These are phyloP conservation scores for Electrophaes corylata DNA, from an alignment of 2,888 invertebrate genomes.

Conservation along the genomic window DNA sequence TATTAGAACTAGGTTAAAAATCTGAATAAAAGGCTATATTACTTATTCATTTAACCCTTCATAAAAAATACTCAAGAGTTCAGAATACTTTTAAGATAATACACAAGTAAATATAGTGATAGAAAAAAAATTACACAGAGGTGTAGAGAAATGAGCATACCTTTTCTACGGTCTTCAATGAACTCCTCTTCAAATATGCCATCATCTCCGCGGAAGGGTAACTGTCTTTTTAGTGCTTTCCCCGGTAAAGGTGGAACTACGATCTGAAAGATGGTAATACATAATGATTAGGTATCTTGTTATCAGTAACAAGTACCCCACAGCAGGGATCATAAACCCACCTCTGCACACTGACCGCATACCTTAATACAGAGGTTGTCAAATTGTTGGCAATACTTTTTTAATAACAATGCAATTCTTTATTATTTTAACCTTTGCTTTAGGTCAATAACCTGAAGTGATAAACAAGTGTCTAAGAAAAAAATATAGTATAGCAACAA, in stretches of 20 bases:
- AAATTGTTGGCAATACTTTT: too few species aligned
- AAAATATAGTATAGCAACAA: slow-evolving; percentile 11
- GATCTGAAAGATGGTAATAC: slow-evolving; percentile 86
- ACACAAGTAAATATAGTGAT: too few species aligned
- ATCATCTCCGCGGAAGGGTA: slow-evolving; percentile 99
- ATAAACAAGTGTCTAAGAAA: slow-evolving; percentile 1
- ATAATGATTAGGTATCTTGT: neutral
- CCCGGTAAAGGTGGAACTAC: slow-evolving; percentile 99
- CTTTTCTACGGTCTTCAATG: slow-evolving; percentile 99
- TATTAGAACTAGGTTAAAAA: too few species aligned
- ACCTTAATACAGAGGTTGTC: too few species aligned
- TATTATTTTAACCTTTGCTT: neutral
- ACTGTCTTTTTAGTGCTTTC: slow-evolving; percentile 98
- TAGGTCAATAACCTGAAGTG: slow-evolving; percentile 16
- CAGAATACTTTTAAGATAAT: too few species aligned
- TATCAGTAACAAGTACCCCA: too few species aligned
- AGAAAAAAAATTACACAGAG: too few species aligned
- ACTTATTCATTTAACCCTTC: too few species aligned
- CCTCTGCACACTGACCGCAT: too few species aligned
- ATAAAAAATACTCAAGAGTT: too few species aligned
- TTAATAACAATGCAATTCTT: neutral
- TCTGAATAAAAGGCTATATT: too few species aligned
- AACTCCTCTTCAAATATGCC: slow-evolving; percentile 99
- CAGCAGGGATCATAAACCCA: too few species aligned
- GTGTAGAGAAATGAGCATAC: slow-evolving; percentile 43